Evolutionary conservation across 2,113 vertebrate genomes (phyloP), one percentile per base, ranked within the genome.

Genomic region (Ceuthmochares aereus): DNA sequence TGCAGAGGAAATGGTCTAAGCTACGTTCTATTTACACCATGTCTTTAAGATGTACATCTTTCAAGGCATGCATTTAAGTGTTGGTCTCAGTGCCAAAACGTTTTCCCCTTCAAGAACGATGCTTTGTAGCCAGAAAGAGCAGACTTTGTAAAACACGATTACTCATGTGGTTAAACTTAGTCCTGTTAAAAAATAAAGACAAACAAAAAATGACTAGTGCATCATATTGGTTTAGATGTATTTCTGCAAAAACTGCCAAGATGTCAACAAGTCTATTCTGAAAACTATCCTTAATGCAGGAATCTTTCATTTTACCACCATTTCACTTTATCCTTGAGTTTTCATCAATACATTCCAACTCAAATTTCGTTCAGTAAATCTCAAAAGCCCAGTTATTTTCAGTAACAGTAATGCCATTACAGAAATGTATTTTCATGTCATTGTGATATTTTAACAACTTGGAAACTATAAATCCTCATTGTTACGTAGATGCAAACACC

Each of bases 51-150:
- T 25, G 90, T 54, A 15, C 84, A 36, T 79, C 54, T 90, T 64
- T 76, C 79, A 91, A 78, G 64, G 80, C 69, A 43, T 7, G 51
- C 54, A 77, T 60, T 92, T 75, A 55, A 97, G 66, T 56, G 81
- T 7, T 60, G 69, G 84, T 95, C 94, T 73, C 84, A 85, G 75
- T 79, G 84, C 89, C 96, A 97, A 75, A 94, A 96, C 85, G 85
- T 91, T 91, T 88, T 95, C 90, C 87, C 87, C 67, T 75, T 73
- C 37, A 64, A 96, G 94, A 96, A 73, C 40, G 69, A 82, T 60
- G 68, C 88, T 96, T 92, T 97, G 84, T 78, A 97, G 92, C 30
- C 78, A 94, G 74, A 92, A 85, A 94, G 74, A 87, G 54, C 91
- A 95, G 95, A 74, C 42, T 90, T 23, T 94, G 89, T 94, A 96